These are phyloP conservation scores for Teinopalpus imperialis DNA, from an alignment of 2,888 invertebrate genomes.

Conservation along the genomic window DNA sequence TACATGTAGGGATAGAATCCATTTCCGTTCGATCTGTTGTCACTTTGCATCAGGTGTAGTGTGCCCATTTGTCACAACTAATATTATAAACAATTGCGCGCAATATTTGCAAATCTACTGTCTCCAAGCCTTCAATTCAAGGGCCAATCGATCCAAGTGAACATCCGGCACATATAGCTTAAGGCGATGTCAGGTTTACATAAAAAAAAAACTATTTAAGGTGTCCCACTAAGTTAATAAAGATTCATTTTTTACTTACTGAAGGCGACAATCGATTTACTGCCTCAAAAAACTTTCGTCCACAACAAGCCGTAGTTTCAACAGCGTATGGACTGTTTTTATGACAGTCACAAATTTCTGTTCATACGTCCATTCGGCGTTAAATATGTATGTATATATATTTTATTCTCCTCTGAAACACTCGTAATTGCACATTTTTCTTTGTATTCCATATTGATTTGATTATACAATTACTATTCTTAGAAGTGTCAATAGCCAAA, in stretches of 20 bases:
- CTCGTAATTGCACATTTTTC: too few relatives aligned
- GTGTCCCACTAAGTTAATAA: not conserved
- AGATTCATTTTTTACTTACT: not conserved
- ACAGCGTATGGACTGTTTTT: slow-evolving; percentile 8
- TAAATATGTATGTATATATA: too few relatives aligned
- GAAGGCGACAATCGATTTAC: not conserved
- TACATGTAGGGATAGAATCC: too few relatives aligned
- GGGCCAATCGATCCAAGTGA: not conserved
- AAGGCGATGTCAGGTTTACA: not conserved
- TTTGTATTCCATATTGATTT: too few relatives aligned
- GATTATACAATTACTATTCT: too few relatives aligned
- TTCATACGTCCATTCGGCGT: not conserved
- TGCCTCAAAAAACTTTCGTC: not conserved
- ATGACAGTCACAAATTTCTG: not conserved
- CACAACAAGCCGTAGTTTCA: not conserved
- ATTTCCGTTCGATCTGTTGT: too few relatives aligned
- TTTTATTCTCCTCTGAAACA: too few relatives aligned
- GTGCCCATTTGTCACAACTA: too few relatives aligned
- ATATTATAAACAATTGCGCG: too few relatives aligned
- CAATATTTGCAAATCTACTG: too few relatives aligned
- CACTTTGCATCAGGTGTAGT: too few relatives aligned
- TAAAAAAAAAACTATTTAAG: slow-evolving; percentile 2
- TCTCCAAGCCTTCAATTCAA: not conserved
- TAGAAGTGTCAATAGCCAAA: too few relatives aligned
- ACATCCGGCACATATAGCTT: not conserved